Evolutionary conservation across 1,140 invertebrate species (phyloP).

Genomic region (Sminthurides bifidus): DNA sequence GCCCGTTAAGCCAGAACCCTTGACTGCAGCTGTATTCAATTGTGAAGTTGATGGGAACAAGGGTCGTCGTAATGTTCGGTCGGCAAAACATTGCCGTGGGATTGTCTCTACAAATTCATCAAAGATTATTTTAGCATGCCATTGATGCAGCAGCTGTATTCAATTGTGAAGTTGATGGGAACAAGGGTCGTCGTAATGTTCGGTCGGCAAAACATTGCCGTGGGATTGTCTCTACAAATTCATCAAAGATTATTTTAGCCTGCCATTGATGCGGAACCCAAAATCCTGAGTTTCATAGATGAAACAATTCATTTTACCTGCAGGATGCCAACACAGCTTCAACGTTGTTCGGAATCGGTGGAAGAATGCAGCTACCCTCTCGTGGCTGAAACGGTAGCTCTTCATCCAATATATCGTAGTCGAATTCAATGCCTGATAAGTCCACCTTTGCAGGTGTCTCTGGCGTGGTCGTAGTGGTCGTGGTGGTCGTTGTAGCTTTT

Average conservation of each 20-base stretch:
- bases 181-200: constrained; percentile 8
- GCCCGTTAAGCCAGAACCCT: constrained; percentile 20
- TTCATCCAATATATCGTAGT: neutral
- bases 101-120: constrained; percentile 6
- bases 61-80: neutral
- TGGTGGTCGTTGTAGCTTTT: neutral
- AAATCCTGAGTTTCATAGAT: constrained; percentile 5
- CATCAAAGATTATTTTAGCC: neutral
- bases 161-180: constrained; percentile 9
- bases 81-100: constrained; percentile 20
- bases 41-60: constrained; percentile 11
- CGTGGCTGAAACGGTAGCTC: no score
- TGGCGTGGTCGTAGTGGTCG: neutral
- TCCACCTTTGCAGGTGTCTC: neutral
- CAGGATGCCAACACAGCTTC: constrained; percentile 24
- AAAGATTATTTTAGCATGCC: neutral
- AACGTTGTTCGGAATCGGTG: constrained; percentile 21
- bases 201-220: constrained; percentile 17
- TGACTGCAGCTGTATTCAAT: constrained; percentile 16
- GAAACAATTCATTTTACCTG: no score
- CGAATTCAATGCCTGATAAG: neutral
- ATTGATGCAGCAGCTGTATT: constrained; percentile 17
- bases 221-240: constrained; percentile 11
- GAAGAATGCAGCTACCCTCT: constrained; percentile 23
- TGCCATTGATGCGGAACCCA: no score